Percentiles rank a stretch among this genome's conserved stretches.
These are phyloP conservation scores for Drosophila subsilvestris DNA, from an alignment of 2,888 invertebrate species.

Conservation along the genomic window DNA sequence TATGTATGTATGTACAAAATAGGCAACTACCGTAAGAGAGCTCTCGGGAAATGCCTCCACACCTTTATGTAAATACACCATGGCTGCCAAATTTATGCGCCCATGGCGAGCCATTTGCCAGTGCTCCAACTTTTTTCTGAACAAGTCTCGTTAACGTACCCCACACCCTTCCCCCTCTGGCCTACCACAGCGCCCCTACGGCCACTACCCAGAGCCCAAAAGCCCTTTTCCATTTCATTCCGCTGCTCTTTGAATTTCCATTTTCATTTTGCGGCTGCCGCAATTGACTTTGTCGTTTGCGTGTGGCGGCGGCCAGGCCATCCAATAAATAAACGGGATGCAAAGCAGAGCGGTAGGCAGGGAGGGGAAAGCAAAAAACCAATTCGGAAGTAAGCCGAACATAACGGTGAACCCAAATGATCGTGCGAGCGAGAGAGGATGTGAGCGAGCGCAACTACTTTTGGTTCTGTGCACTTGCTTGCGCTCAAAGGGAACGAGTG, in stretches of 20 bases:
- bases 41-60: slow-evolving; percentile 1
- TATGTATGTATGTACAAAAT: background rate
- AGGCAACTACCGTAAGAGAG: background rate
- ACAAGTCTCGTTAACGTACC: slow-evolving; percentile 20
- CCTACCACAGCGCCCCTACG: background rate
- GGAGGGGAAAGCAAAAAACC: slow-evolving; percentile 5
- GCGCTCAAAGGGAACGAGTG: background rate
- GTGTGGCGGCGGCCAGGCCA: slow-evolving; percentile 22
- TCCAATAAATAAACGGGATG: slow-evolving; percentile 35
- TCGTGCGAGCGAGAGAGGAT: slow-evolving; percentile 14
- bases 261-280: slow-evolving; percentile 69
- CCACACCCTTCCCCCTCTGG: background rate
- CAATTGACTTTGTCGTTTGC: slow-evolving; percentile 66
- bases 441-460: background rate
- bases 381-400: slow-evolving; percentile 27
- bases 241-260: slow-evolving; percentile 49
- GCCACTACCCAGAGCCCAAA: slow-evolving; percentile 1
- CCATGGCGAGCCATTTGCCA: slow-evolving; percentile 72
- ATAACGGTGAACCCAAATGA: slow-evolving; percentile 24
- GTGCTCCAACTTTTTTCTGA: slow-evolving; percentile 58
- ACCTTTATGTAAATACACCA: slow-evolving; percentile 20
- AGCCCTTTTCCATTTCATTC: slow-evolving; percentile 39
- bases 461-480: background rate
- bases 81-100: slow-evolving; percentile 68
- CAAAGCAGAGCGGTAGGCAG: slow-evolving; percentile 2